phyloP scores from a whole-genome alignment of 2,113 vertebrate genomes.

The Vidua chalybeata region DNA sequence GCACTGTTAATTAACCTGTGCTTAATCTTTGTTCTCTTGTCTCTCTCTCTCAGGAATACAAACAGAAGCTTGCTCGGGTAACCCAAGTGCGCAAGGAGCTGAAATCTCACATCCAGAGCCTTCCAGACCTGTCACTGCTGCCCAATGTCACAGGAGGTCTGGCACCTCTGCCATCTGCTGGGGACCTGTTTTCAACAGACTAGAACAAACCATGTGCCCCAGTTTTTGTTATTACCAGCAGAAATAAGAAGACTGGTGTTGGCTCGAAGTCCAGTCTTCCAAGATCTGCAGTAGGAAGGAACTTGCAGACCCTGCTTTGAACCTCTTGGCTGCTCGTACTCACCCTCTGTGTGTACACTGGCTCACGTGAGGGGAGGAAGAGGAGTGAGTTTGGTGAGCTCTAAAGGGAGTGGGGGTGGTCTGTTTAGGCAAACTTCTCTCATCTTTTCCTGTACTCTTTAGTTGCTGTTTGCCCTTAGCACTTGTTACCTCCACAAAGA shows the following conservation, averaged over 20 bases:
- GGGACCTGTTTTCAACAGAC: slow-evolving; percentile 98
- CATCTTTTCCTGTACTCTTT: slow-evolving; percentile 10
- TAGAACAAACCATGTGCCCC: slow-evolving; percentile 68
- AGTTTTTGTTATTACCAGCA: slow-evolving; percentile 64
- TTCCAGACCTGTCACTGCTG: slow-evolving; percentile 94
- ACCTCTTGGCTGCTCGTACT: background rate
- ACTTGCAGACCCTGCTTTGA: slow-evolving; percentile 26
- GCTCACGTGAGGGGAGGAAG: background rate
- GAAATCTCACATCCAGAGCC: slow-evolving; percentile 98
- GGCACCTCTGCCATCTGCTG: slow-evolving; percentile 94
- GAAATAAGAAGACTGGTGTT: slow-evolving; percentile 48
- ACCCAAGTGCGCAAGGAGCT: slow-evolving; percentile 98
- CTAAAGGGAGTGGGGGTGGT: background rate
- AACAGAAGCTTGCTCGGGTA: slow-evolving; percentile 96
- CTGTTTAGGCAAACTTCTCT: background rate
- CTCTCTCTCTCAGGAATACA: slow-evolving; percentile 86
- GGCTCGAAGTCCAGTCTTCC: slow-evolving; percentile 58
- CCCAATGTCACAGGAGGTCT: slow-evolving; percentile 95
- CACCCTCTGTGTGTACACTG: background rate
- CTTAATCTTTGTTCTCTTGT: background rate
- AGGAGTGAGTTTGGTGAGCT: slow-evolving; percentile 19
- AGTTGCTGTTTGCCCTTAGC: slow-evolving; percentile 61
- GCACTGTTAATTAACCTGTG: background rate
- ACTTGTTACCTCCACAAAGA: slow-evolving; percentile 35
- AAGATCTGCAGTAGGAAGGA: slow-evolving; percentile 28